phyloP scores from a whole-genome alignment of 2,113 vertebrate species.

The Athene noctua region DNA sequence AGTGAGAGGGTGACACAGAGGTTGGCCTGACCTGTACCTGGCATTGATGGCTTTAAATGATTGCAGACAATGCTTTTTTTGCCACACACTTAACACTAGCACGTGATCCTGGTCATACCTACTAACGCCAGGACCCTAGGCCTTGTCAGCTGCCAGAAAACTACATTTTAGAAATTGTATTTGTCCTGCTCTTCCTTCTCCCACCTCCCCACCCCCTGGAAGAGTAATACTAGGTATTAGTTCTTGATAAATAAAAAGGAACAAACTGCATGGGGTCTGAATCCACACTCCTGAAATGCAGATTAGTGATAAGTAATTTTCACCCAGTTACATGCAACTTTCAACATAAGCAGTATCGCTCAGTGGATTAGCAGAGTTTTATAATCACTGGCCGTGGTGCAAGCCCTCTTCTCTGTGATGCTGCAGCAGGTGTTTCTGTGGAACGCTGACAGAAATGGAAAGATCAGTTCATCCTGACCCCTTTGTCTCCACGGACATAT shows the following conservation, averaged over 20 bases:
- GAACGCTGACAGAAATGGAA: not conserved
- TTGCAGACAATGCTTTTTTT: not conserved
- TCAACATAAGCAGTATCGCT: not conserved
- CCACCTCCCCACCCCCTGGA: not conserved
- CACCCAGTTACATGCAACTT: not conserved
- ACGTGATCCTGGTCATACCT: not conserved
- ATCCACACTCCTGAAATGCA: not conserved
- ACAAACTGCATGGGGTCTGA: not conserved
- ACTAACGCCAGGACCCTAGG: not conserved
- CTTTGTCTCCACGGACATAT: not conserved
- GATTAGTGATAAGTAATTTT: not conserved
- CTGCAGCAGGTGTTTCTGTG: not conserved
- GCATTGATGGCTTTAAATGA: not conserved
- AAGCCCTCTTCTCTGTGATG: not conserved
- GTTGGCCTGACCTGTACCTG: not conserved
- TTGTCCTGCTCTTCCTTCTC: not conserved
- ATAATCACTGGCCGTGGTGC: not conserved
- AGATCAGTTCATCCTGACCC: not conserved
- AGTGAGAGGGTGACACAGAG: not conserved
- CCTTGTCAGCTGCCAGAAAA: not conserved
- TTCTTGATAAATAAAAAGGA: not conserved
- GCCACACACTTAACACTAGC: not conserved
- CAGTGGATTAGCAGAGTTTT: not conserved
- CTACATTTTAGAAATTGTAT: not conserved
- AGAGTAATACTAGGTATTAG: not conserved